phyloP scores from a whole-genome alignment of 2,113 vertebrate species.

The Baryphthengus martii region DNA sequence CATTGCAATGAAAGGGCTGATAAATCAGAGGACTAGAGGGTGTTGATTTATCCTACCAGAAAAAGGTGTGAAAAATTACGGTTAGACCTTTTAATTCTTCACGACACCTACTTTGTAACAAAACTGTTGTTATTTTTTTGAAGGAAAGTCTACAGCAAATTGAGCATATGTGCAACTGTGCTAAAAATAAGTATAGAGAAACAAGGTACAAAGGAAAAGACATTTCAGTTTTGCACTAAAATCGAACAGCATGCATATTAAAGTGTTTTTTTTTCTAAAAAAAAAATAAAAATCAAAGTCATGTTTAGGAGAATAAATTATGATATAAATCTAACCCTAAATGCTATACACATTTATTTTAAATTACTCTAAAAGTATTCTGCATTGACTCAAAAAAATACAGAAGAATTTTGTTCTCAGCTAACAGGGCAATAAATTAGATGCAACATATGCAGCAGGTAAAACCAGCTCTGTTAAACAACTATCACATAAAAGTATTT shows the following conservation, averaged over 20 bases:
- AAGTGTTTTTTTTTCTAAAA: neutral
- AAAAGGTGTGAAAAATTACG: neutral
- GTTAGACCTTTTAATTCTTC: neutral
- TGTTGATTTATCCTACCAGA: slow-evolving; percentile 33
- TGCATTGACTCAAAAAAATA: neutral
- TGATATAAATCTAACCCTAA: slow-evolving; percentile 36
- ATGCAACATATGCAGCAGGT: slow-evolving; percentile 41
- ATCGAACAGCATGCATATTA: neutral
- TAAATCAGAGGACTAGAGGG: neutral
- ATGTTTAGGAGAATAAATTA: slow-evolving; percentile 18
- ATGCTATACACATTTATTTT: neutral
- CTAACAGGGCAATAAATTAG: slow-evolving; percentile 62
- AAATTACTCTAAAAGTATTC: slow-evolving; percentile 24
- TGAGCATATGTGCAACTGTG: neutral
- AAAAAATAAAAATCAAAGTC: neutral
- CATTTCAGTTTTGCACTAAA: neutral
- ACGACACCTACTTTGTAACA: slow-evolving; percentile 26
- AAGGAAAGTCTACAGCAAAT: neutral
- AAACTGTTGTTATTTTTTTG: neutral
- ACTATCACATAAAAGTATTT: slow-evolving; percentile 27
- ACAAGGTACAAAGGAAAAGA: slow-evolving; percentile 1
- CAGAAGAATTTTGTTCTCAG: slow-evolving; percentile 63
- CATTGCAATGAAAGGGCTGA: neutral
- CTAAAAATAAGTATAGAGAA: neutral
- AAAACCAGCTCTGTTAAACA: neutral